Percentiles rank a stretch among this genome's conserved stretches.
Conservation (phyloP, 1,140 invertebrate genomes). For the Paralvinella palmiformis region DNA sequence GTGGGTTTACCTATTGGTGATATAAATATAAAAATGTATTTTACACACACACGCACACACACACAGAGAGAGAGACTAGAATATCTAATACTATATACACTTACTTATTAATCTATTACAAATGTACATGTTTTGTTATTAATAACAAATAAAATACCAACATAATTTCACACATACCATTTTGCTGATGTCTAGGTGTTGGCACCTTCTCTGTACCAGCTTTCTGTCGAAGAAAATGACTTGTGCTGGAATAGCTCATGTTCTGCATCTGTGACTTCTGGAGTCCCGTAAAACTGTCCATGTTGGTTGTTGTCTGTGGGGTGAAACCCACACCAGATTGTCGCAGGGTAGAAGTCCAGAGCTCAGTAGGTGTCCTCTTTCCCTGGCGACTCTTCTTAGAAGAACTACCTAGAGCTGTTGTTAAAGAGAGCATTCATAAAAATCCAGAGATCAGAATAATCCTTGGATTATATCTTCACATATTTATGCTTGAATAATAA, state of each 20-base stretch:
- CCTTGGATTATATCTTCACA: no score
- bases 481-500: no score
- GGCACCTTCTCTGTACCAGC: constrained; percentile 35
- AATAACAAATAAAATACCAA: no score
- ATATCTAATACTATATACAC: no score
- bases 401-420: no score
- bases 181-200: neutral
- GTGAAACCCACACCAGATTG: constrained; percentile 39
- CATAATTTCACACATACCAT: neutral
- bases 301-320: constrained; percentile 36
- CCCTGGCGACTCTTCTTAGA: constrained; percentile 10
- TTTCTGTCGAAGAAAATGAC: constrained; percentile 38
- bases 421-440: no score
- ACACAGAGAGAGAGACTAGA: no score
- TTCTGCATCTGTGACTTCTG: constrained; percentile 27
- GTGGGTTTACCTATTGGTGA: constrained; percentile 33
- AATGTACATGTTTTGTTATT: no score
- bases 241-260: constrained; percentile 42
- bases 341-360: constrained; percentile 41
- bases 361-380: constrained; percentile 32
- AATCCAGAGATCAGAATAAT: no score
- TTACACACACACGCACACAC: no score
- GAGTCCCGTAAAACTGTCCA: constrained; percentile 35
- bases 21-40: no score
- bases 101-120: no score